These are phyloP conservation scores for Philhelius pedissequus DNA, from an alignment of 2,888 invertebrate genomes.

Conservation along the genomic window DNA sequence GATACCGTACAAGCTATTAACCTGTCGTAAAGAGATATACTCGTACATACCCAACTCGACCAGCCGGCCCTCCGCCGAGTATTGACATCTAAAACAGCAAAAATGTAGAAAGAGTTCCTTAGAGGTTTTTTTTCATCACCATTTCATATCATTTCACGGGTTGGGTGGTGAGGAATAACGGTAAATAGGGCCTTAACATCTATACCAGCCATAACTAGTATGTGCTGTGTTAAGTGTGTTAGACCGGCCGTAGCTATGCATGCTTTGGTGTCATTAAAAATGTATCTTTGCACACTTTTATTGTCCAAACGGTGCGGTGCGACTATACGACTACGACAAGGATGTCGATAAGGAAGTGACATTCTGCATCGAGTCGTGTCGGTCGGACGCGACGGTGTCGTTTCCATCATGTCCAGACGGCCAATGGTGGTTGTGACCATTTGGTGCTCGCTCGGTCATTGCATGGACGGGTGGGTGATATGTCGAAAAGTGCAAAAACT, in stretches of 20 bases:
- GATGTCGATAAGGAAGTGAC: constrained; percentile 46
- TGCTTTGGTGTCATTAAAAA: constrained; percentile 56
- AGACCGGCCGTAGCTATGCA: constrained; percentile 24
- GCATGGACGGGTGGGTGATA: background rate
- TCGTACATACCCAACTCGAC: background rate
- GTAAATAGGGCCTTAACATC: constrained; percentile 13
- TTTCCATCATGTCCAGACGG: too few relatives aligned
- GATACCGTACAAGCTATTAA: constrained; percentile 40
- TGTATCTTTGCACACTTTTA: constrained; percentile 21
- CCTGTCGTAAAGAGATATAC: constrained; percentile 31
- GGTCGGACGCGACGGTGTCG: background rate
- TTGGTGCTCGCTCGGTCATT: background rate
- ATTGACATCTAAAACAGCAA: constrained; percentile 32
- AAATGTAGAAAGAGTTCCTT: background rate
- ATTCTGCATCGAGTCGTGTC: background rate
- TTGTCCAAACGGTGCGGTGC: background rate
- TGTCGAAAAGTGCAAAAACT: constrained; percentile 52
- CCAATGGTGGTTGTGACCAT: background rate
- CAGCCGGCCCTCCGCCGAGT: background rate
- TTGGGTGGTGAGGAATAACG: background rate
- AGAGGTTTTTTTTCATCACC: too few relatives aligned
- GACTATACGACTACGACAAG: background rate
- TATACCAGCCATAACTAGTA: constrained; percentile 22
- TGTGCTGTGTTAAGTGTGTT: constrained; percentile 57
- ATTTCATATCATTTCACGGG: too few relatives aligned